A percentile compares a stretch with the other conserved stretches of the same genome.
phyloP scores from a whole-genome alignment of 2,888 invertebrate species.

The Drosophila subquinaria region DNA sequence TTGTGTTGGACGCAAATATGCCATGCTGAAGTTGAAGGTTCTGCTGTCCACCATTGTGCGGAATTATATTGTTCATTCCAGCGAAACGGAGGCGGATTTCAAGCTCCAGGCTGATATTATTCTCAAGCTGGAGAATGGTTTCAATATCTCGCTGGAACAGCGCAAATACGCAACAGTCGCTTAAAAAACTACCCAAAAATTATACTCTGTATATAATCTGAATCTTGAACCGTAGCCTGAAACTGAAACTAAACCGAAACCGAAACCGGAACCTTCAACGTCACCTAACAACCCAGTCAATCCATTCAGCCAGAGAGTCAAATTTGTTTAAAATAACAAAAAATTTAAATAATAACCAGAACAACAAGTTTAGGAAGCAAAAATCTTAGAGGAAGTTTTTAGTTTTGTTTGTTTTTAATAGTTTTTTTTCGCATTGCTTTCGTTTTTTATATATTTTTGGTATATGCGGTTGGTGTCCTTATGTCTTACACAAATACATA shows the following conservation, averaged over 20 bases:
- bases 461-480: slow-evolving; percentile 63
- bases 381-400: slow-evolving; percentile 38
- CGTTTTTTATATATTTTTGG: slow-evolving; percentile 17
- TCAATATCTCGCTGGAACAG: slow-evolving; percentile 89
- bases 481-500: slow-evolving; percentile 49
- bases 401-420: slow-evolving; percentile 14
- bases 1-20: slow-evolving; percentile 93
- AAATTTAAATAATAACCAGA: not conserved
- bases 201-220: not conserved
- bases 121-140: slow-evolving; percentile 90
- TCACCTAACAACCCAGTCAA: slow-evolving; percentile 14
- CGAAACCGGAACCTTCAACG: not conserved
- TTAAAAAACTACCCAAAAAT: slow-evolving; percentile 21
- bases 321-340: slow-evolving; percentile 15
- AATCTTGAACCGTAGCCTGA: not conserved
- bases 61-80: slow-evolving; percentile 89
- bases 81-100: slow-evolving; percentile 89
- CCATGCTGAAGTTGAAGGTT: slow-evolving; percentile 92
- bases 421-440: slow-evolving; percentile 10
- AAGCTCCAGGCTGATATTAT: slow-evolving; percentile 91
- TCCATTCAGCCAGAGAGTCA: slow-evolving; percentile 66
- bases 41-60: slow-evolving; percentile 90
- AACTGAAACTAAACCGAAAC: not conserved
- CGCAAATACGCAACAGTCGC: slow-evolving; percentile 84
- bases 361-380: slow-evolving; percentile 1